Conservation (phyloP, 2,113 vertebrate genomes). For the Mastomys coucha region DNA sequence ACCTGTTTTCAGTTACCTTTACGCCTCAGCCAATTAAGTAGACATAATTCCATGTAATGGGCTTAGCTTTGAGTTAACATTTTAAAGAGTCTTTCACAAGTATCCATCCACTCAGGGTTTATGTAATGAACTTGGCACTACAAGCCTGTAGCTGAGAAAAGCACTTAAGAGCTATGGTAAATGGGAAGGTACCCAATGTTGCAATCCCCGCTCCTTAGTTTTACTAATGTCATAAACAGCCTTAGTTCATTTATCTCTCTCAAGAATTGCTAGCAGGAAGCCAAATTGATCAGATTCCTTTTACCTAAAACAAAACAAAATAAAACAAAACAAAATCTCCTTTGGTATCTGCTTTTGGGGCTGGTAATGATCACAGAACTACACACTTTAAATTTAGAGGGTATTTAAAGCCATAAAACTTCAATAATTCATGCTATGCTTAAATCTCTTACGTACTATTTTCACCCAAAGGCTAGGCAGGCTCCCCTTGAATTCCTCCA, state of each 20-base stretch:
- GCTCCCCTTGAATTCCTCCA: slow-evolving; percentile 20
- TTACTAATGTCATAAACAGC: slow-evolving; percentile 24
- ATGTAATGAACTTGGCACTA: slow-evolving; percentile 39
- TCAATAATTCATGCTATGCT: background rate
- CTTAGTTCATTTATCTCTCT: slow-evolving; percentile 26
- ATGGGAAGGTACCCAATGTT: background rate
- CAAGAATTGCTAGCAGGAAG: slow-evolving; percentile 39
- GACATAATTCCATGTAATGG: slow-evolving; percentile 61
- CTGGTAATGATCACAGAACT: slow-evolving; percentile 49
- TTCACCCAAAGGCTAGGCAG: background rate
- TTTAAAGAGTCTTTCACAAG: slow-evolving; percentile 39
- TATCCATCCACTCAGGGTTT: slow-evolving; percentile 37
- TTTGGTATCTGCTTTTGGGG: background rate
- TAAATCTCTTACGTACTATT: background rate
- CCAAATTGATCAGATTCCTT: slow-evolving; percentile 50
- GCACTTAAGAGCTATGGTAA: background rate
- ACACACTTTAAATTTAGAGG: slow-evolving; percentile 44
- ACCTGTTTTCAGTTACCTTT: slow-evolving; percentile 65
- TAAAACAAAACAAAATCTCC: slow-evolving; percentile 28
- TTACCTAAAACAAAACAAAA: slow-evolving; percentile 27
- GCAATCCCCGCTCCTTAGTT: background rate
- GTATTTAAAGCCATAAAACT: slow-evolving; percentile 54
- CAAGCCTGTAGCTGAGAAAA: background rate
- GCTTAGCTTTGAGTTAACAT: slow-evolving; percentile 61
- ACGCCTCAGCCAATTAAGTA: slow-evolving; percentile 67